Base-by-base conservation (phyloP, 2,888 invertebrate genomes). In the Melieria omissa region DNA sequence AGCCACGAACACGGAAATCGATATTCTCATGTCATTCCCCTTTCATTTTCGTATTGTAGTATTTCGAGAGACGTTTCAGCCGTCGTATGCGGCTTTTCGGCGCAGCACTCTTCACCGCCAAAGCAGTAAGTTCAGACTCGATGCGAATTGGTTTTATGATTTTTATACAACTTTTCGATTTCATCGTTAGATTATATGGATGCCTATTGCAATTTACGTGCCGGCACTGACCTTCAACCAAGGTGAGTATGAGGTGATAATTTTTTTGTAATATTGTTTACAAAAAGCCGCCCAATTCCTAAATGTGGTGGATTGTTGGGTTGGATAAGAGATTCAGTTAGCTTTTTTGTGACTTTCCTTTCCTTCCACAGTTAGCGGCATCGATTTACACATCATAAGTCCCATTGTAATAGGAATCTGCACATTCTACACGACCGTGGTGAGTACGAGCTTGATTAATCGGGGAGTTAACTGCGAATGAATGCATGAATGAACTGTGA, bases 351-450 rank as follows among this genome's bases (percentile, higher is more conserved):
- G 12, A 65, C 47, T 44, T 12, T 60, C 8, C 46, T 49, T 58
- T 63, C n/a, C 41, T 54, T 64, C 77, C 73, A 4, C 52, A 82
- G 85, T 86, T 41, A 83, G 82, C 73, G 95, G 95, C 57, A 90
- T 95, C 9, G 92, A 93, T 76, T 90, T 95, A 14, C 95, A 95
- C 84, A 88, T 93, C 29, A 91, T 95, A 4, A 94, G 95, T 0
- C 92, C 95, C 0, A 90, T 93, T 45, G 93, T 95, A 4, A 95
- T 95, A 83, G 86, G 92, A 41, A 84, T 85, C 91, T 77, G 93
- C 88, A 96, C 96, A 78, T 95, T 97, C 87, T 97, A 97, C 86
- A 97, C 97, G 0, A 93, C 95, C 67, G 95, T 77, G 94, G 95
- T 88, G 93, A 94, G 80, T 92, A 55, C 9, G 52, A 52, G 5